Base-by-base conservation (phyloP, 2,113 vertebrate genomes). In the Solea solea region DNA sequence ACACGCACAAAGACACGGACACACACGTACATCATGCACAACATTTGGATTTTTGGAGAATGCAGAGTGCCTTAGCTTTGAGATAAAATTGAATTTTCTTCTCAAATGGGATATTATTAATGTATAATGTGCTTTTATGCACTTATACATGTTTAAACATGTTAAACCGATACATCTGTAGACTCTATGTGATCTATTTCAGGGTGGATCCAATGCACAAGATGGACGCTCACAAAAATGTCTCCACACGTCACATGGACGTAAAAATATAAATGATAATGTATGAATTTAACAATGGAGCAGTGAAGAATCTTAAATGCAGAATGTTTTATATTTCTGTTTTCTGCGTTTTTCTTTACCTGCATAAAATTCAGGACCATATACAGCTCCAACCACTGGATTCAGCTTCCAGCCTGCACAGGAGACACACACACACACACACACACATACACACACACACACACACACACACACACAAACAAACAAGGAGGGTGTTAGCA, bases 321-420 rank as follows among this genome's bases (percentile, higher is more conserved):
- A n/a, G n/a, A n/a, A 21, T 21, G 21, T 21, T 21, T 21, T 21
- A 21, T 21, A 21, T 21, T 21, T 21, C 21, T 21, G 1, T 34
- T 34, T 34, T 34, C 5, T 34, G 5, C 5, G 34, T 34, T 34
- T 48, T 57, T 60, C 4, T 64, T 82, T 82, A 87, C 82, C 82
- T 85, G 86, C 80, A 73, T 88, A 83, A 78, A 87, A 87, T 59
- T 87, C 85, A 53, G 85, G 85, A 42, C 85, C 74, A 40, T 87
- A 87, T 10, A 87, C 72, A 0, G 82, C 85, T 69, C 85, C 85
- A 27, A 85, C 79, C 48, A 87, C 76, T 59, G 85, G 85, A 72
- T 87, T 87, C 76, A 87, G 76, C 79, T 87, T 87, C 85, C 85
- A 87, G 52, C 85, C 82, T 87, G 70, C 27, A 74, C 27, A 71